Conservation (phyloP, 2,888 invertebrate species). For the Chymomyza caudatula region DNA sequence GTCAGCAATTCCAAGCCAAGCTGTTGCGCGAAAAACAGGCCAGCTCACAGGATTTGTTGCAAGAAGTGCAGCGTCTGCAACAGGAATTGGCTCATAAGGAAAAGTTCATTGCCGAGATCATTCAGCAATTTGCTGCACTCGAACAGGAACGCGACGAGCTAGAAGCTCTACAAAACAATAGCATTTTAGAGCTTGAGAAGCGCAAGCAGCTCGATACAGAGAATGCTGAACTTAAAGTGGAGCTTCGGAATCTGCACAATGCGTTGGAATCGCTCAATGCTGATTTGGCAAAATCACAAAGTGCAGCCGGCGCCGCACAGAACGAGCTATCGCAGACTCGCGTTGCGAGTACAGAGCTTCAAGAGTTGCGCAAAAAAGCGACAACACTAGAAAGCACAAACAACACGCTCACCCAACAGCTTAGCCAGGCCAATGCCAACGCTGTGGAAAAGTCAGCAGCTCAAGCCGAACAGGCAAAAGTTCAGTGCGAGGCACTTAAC, state of each 20-base stretch:
- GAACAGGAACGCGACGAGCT: slow-evolving; percentile 76
- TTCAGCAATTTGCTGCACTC: slow-evolving; percentile 66
- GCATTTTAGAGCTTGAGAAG: slow-evolving; percentile 74
- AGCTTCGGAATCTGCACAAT: slow-evolving; percentile 75
- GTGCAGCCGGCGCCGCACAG: slow-evolving; percentile 57
- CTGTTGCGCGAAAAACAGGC: slow-evolving; percentile 74
- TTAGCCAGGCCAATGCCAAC: slow-evolving; percentile 58
- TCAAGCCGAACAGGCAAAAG: slow-evolving; percentile 63
- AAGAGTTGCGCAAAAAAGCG: slow-evolving; percentile 62
- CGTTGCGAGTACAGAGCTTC: slow-evolving; percentile 57
- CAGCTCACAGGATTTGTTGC: slow-evolving; percentile 72
- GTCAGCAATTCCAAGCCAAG: slow-evolving; percentile 76
- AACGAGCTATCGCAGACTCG: slow-evolving; percentile 56
- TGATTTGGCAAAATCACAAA: slow-evolving; percentile 61
- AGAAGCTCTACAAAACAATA: slow-evolving; percentile 72
- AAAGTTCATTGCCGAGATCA: slow-evolving; percentile 73
- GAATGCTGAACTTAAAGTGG: slow-evolving; percentile 73
- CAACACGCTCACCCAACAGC: slow-evolving; percentile 56
- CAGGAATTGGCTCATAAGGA: slow-evolving; percentile 74
- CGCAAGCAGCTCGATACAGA: slow-evolving; percentile 72
- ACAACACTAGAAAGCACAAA: slow-evolving; percentile 54
- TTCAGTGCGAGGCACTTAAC: slow-evolving; percentile 46
- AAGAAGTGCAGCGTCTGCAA: slow-evolving; percentile 74
- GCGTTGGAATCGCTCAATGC: slow-evolving; percentile 74
- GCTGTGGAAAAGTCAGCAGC: slow-evolving; percentile 66